phyloP scores from a whole-genome alignment of 2,113 vertebrate genomes.

The Dendrocopos noguchii region DNA sequence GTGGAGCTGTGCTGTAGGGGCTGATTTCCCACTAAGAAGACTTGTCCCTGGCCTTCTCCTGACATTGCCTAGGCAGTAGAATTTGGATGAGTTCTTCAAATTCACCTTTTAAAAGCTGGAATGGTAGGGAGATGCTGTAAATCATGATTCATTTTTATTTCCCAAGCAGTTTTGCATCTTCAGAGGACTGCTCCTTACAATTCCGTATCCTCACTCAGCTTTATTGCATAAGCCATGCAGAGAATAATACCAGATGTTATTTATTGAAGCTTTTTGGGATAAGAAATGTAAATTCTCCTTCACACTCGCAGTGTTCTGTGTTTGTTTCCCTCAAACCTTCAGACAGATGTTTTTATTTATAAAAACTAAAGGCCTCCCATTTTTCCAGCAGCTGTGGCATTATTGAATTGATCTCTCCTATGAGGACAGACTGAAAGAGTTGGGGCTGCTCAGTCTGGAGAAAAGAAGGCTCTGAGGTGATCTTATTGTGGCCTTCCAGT shows the following conservation, averaged over 20 bases:
- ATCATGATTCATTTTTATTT: not conserved
- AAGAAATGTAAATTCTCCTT: not conserved
- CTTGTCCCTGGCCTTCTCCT: not conserved
- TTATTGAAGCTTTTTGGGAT: not conserved
- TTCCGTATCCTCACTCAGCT: not conserved
- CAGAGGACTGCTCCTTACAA: not conserved
- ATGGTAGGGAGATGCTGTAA: not conserved
- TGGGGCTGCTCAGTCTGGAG: too few relatives aligned
- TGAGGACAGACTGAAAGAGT: too few relatives aligned
- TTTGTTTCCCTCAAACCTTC: not conserved
- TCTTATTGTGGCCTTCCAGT: too few relatives aligned
- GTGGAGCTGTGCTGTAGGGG: not conserved
- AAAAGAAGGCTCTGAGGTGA: too few relatives aligned
- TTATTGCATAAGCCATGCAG: not conserved
- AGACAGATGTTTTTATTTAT: not conserved
- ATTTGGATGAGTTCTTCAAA: not conserved
- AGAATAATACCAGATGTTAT: not conserved
- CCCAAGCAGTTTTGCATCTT: not conserved
- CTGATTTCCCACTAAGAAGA: not conserved
- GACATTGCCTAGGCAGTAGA: not conserved
- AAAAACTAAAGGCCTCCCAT: not conserved
- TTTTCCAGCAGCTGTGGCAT: rapidly evolving
- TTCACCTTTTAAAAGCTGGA: not conserved
- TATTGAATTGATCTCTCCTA: too few relatives aligned
- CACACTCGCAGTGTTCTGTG: not conserved